Percentiles rank a stretch among this genome's conserved stretches.
Conservation (phyloP, 2,113 vertebrate species). For the Archilochus colubris region DNA sequence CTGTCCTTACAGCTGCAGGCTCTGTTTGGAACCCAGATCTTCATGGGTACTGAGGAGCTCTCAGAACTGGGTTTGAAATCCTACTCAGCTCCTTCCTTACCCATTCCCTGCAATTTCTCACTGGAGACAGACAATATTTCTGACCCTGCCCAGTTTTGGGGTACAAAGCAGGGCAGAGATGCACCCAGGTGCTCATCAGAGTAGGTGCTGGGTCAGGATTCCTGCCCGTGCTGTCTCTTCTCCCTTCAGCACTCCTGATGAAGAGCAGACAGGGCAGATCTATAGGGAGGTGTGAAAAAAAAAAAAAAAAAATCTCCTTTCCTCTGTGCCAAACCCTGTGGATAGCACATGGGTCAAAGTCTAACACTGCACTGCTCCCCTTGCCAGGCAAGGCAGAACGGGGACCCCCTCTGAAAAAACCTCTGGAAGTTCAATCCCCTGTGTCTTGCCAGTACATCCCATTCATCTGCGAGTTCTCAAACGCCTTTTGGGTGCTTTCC, state of each 20-base stretch:
- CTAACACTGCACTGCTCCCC: neutral
- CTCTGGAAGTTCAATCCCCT: neutral
- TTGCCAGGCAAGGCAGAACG: accelerated
- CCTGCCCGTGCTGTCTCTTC: neutral
- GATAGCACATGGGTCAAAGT: neutral
- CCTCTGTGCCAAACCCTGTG: neutral
- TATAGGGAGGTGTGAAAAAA: neutral
- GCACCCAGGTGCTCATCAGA: neutral
- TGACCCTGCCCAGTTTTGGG: neutral
- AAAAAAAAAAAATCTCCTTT: neutral
- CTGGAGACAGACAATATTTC: neutral
- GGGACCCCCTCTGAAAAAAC: neutral
- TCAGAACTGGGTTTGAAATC: neutral
- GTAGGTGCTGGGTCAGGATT: neutral
- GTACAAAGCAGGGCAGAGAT: neutral
- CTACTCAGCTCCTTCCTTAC: neutral
- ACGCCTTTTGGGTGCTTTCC: constrained; percentile 29
- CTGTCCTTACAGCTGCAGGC: neutral
- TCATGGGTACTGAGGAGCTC: neutral
- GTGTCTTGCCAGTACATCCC: neutral
- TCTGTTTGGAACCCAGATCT: neutral
- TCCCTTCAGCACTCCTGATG: neutral
- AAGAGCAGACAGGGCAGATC: neutral
- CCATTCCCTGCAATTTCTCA: neutral
- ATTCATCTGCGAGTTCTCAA: constrained; percentile 36